Base-by-base conservation (phyloP, 2,888 invertebrate genomes). In the Polylopha cassiicola region DNA sequence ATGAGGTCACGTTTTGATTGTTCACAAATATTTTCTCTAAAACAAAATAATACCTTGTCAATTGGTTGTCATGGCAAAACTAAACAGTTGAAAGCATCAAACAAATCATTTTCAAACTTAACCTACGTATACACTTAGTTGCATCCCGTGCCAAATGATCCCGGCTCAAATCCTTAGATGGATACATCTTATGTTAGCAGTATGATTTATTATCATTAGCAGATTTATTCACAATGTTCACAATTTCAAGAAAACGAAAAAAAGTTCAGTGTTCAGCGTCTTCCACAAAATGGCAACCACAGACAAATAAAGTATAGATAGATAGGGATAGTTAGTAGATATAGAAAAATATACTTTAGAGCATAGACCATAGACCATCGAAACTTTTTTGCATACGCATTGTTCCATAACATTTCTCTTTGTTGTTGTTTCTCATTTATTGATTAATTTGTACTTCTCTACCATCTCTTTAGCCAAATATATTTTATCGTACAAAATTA, bases 91-190 rank as follows among this genome's bases (percentile, higher is more conserved):
- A 75, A 67, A 49, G 39, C 46, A 53, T 46, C 45, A 49, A 53
- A 55, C 55, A 76, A 79, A 75, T 52, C 76, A 61, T 63, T 79
- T 73, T 62, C 58, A 77, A 78, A 66, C 60, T 70, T 80, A 79
- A 80, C 82, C 76, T 76, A 85, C 84, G 65, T 58, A 82, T 46
- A 67, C 71, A 75, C 65, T 74, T 73, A 45, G 74, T 70, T 50
- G 73, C 65, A 55, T 77, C 73, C 47, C 59, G 65, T 49, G 77
- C 73, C 53, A 80, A 70, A 56, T 74, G 58, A 59, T 81, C 78
- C 53, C 73, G 72, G 54, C 65, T 65, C 50, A 74, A 61, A 65
- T 81, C 80, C 46, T 78, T 75, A 56, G 67, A 74, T 61, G 68
- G 84, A 82, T 84, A 77, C 84, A 85, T 85, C 64, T 79, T 85